Base-by-base conservation (phyloP, 2,888 invertebrate genomes). In the Lumbricus terrestris region DNA sequence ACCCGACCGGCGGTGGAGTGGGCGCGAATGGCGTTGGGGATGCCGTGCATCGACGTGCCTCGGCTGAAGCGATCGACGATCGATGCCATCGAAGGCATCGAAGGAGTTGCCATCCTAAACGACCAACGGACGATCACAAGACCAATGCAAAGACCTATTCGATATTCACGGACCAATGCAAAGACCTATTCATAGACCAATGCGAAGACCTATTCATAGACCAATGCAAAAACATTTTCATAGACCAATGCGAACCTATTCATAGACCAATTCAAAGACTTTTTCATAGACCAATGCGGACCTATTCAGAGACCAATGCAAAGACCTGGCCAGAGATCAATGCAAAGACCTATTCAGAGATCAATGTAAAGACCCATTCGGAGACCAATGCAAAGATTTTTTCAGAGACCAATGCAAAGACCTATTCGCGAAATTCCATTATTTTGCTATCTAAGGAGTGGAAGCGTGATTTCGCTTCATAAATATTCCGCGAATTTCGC, bases 11-110 rank as follows among this genome's bases (percentile, higher is more conserved):
- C 40, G 4, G 88, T 47, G 20, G 91, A 91, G 13, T 88, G 47
- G 33, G 92, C 90, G 33, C 90, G 88, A 88, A 92, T 92, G 35
- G 91, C 91, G 29, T 92, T 90, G 23, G 92, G 92, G 34, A 92
- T 88, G 15, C 92, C 92, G 82, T 92, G 92, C 92, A 92, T 92
- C 40, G 92, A 91, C 23, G 92, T 92, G 33, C 91, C 90, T 20
- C 89, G 82, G 18, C 91, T 92, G 88, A 92, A 92, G 23, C 88
- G 37, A 54, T 91, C n/a, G 83, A 92, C 20, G n/a, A 91, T 42
- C 42, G 85, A 37, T 29, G 33, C 29, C 34, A 90, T 18, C 16
- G 85, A 29, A 82, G 82, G 23, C 40, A n/a, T n/a, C n/a, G n/a
- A n/a, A n/a, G n/a, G n/a, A n/a, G 82, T 23, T 34, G 47, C 20